Evolutionary conservation across 30 jellyfish, hydroid and myxozoan species (phyloP).

Genomic region (Pseudorhiza aurosa): DNA sequence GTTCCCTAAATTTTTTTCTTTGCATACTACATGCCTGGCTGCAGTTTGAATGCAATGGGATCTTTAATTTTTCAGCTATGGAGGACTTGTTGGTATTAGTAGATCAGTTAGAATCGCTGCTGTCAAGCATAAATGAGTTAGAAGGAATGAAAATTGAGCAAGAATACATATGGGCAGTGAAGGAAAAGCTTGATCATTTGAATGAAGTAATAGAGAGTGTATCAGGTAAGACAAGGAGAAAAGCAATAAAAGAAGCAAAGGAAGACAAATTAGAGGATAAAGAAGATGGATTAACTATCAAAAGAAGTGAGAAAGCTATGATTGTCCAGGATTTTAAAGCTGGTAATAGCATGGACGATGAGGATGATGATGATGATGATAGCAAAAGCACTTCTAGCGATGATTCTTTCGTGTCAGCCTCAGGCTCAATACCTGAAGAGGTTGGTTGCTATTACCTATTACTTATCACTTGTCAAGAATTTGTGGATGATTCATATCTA

Average conservation of each 20-base stretch:
- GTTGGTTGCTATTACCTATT: not conserved
- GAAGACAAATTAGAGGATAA: not conserved
- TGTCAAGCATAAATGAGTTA: not conserved
- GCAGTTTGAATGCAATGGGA: too few species aligned
- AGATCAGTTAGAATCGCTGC: constrained; percentile 11
- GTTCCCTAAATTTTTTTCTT: too few species aligned
- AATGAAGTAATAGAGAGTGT: not conserved
- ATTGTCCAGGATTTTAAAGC: not conserved
- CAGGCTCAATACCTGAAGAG: constrained; percentile 64
- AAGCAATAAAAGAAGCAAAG: not conserved
- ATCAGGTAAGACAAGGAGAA: not conserved
- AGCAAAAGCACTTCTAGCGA: constrained; percentile 57
- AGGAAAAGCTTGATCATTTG: not conserved
- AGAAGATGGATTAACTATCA: not conserved
- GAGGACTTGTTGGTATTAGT: constrained; percentile 4
- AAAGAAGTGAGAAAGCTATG: not conserved
- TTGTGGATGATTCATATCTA: too few species aligned
- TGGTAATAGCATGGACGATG: not conserved
- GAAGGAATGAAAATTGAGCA: not conserved
- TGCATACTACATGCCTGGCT: too few species aligned
- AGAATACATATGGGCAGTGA: not conserved
- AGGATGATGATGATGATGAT: constrained; percentile 56
- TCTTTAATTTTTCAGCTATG: constrained; percentile 21
- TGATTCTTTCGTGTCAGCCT: constrained; percentile 95
- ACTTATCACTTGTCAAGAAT: not conserved